Evolutionary conservation across 1,140 invertebrate genomes (phyloP), one percentile per base, ranked within the genome.

Genomic region (Apis laboriosa): DNA sequence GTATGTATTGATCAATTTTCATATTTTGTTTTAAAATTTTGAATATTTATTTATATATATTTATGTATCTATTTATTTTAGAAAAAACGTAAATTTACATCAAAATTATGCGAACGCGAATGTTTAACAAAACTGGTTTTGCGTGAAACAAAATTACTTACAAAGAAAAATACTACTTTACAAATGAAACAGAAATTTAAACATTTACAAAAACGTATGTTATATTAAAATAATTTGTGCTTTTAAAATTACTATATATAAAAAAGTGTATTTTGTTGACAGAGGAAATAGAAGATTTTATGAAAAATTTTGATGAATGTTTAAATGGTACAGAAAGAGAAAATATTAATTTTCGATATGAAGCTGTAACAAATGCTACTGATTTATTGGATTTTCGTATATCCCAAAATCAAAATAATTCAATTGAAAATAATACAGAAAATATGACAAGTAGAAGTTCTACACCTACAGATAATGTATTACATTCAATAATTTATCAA

Each of bases 251-350:
- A 49, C 51, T 71, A 4, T 53, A 72, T 61, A 43, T 21, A 73
- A 55, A 1, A 13, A 63, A 56, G 58, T 56, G 71, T 8, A 28
- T 53, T 49, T 43, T 28, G 72, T 76, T 89, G 84, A 49, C 70
- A 92, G 92, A 91, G 71, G 86, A 92, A 71, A 24, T 90, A 15
- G 87, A 90, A 56, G 91, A 88, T 53, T 91, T 92, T 34, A 88
- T 90, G 63, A 91, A 90, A 71, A 84, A 78, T 11, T 89, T 88
- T 55, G 85, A 91, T 19, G 34, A 88, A 8, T 84, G 67, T 64
- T 75, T 89, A 12, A 64, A 73, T 53, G 80, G 80, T 63, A 71
- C 64, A 5, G 61, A 78, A 43, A 79, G 66, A 77, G 71, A 80
- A 21, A 82, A 60, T 75, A 84, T 81, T 67, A 66, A 77, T 8